Conservation (phyloP, 2,113 vertebrate species). For the Oreochromis aureus region DNA sequence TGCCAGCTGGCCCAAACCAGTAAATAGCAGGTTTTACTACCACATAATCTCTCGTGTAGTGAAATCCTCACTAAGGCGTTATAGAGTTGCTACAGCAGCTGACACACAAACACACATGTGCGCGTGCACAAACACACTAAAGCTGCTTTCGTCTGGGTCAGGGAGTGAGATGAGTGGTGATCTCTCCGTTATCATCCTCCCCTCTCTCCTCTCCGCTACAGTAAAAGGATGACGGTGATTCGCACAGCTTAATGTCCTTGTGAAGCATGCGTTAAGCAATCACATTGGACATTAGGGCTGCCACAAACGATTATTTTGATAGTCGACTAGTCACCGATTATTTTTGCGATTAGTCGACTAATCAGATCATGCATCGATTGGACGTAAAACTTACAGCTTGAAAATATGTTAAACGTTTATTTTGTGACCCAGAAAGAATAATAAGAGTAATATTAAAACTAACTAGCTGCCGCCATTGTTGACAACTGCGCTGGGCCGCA, state of each 20-base stretch:
- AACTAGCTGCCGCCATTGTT: no score
- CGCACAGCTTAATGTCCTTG: neutral
- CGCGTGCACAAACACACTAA: neutral
- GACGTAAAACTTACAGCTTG: no score
- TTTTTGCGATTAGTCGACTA: no score
- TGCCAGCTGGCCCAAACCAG: neutral
- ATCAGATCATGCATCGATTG: no score
- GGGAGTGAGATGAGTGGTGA: neutral
- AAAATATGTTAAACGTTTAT: no score
- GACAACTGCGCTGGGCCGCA: no score
- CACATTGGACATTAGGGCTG: neutral
- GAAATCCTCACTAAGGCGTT: constrained; percentile 5
- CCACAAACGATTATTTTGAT: no score
- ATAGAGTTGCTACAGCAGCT: neutral
- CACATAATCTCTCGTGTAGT: constrained; percentile 5
- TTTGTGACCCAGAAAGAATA: no score
- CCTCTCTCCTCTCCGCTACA: neutral
- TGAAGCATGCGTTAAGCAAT: neutral
- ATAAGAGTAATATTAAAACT: no score
- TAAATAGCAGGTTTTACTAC: constrained; percentile 17
- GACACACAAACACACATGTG: neutral
- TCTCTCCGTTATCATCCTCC: neutral
- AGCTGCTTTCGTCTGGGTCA: constrained; percentile 29
- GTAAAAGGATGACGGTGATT: neutral
- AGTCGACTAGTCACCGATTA: no score